Percentiles rank a stretch among this genome's conserved stretches.
phyloP scores from a whole-genome alignment of 2,888 invertebrate genomes.

The Cerceris ruficornis region DNA sequence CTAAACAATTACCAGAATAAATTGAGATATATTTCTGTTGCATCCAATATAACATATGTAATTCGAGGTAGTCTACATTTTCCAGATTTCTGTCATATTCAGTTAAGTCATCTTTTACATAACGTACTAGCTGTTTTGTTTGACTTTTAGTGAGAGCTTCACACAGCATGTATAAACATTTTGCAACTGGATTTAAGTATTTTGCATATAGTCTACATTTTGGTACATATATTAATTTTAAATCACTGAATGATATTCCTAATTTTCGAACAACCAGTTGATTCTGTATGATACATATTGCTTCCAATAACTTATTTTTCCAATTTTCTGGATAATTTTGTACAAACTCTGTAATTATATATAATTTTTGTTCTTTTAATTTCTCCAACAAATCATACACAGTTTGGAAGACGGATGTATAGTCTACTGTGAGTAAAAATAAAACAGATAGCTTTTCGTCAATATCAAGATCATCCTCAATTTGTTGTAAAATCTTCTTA shows the following conservation, averaged over 20 bases:
- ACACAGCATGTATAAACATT: conserved; percentile 68
- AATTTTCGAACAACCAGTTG: conserved; percentile 79
- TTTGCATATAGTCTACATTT: conserved; percentile 22
- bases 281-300: conserved; percentile 83
- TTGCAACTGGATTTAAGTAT: conserved; percentile 54
- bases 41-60: conserved; percentile 70
- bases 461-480: conserved; percentile 82
- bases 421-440: conserved; percentile 75
- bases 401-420: conserved; percentile 63
- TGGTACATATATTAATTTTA: conserved; percentile 39
- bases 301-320: conserved; percentile 83
- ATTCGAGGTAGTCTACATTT: conserved; percentile 56
- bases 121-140: conserved; percentile 28
- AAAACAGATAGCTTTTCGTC: conserved; percentile 81
- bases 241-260: conserved; percentile 63
- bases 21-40: conserved; percentile 61
- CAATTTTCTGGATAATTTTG: conserved; percentile 76
- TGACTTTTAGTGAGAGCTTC: conserved; percentile 53
- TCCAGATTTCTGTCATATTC: conserved; percentile 30
- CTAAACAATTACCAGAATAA: conserved; percentile 43
- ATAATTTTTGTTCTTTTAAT: conserved; percentile 34
- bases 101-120: conserved; percentile 47
- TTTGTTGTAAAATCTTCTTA: conserved; percentile 39
- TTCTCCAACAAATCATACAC: conserved; percentile 57
- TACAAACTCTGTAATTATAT: conserved; percentile 74